Evolutionary conservation across 1,140 invertebrate genomes (phyloP).

Genomic region (Ericerus pela): DNA sequence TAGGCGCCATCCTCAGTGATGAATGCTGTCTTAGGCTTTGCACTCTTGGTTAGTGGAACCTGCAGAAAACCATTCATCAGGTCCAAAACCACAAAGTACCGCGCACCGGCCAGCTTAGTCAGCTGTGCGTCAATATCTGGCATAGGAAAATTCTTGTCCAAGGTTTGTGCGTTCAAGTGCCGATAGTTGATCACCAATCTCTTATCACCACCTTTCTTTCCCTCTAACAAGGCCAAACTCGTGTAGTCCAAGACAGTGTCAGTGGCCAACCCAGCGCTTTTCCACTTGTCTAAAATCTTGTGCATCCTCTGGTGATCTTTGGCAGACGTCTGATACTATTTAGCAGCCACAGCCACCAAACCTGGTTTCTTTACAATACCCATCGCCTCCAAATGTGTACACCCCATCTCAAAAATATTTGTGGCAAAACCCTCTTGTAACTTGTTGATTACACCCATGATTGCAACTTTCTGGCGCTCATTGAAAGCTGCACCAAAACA

Average conservation of each 20-base stretch:
- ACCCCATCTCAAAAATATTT: background rate
- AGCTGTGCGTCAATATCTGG: conserved; percentile 36
- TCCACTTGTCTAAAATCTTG: background rate
- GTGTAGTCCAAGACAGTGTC: background rate
- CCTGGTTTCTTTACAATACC: background rate
- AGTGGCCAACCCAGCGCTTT: background rate
- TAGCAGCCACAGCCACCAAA: background rate
- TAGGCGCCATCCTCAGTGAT: conserved; percentile 14
- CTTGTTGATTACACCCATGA: background rate
- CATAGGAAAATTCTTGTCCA: conserved; percentile 35
- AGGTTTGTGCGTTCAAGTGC: conserved; percentile 30
- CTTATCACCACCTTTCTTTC: background rate
- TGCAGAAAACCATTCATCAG: conserved; percentile 32
- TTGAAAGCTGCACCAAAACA: too few relatives aligned
- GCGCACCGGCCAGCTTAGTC: conserved; percentile 31
- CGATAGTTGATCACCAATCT: conserved; percentile 27
- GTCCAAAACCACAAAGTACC: conserved; percentile 36
- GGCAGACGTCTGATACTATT: background rate
- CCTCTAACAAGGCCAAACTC: background rate
- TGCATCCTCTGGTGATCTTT: background rate
- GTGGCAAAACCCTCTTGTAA: background rate
- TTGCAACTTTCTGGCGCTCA: too few relatives aligned
- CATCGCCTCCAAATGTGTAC: background rate
- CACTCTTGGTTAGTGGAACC: conserved; percentile 22
- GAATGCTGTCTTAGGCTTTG: conserved; percentile 26